Conservation (phyloP, 2,797 vertebrate species). For the Smutsia gigantea region DNA sequence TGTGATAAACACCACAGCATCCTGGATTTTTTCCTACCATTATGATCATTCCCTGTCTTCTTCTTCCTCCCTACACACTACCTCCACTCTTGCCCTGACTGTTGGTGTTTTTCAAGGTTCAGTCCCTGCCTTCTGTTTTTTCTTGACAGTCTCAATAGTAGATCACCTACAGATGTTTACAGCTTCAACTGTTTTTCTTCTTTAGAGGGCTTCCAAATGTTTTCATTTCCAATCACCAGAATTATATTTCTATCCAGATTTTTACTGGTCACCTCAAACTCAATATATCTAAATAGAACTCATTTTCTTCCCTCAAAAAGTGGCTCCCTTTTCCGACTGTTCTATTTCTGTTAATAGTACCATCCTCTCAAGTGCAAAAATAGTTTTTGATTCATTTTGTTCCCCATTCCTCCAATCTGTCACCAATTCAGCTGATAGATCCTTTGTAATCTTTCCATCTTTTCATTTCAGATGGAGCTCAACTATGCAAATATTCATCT, state of each 20-base stretch:
- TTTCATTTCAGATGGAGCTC: background rate
- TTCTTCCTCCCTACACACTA: background rate
- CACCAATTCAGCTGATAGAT: background rate
- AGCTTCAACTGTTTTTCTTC: slow-evolving; percentile 12
- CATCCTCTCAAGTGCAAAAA: slow-evolving; percentile 22
- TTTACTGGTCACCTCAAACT: background rate
- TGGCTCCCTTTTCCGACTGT: background rate
- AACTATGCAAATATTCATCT: background rate
- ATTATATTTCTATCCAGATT: background rate
- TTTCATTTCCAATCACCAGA: slow-evolving; percentile 32
- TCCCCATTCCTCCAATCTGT: background rate
- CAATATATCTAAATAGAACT: slow-evolving; percentile 31
- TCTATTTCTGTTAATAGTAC: slow-evolving; percentile 15
- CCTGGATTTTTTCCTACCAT: background rate
- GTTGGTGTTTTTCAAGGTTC: background rate
- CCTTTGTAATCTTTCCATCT: background rate
- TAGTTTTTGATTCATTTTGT: slow-evolving; percentile 37
- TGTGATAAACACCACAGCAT: background rate
- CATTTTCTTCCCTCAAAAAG: background rate
- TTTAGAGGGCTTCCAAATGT: background rate
- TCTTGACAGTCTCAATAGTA: background rate
- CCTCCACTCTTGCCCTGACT: background rate
- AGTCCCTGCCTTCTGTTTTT: background rate
- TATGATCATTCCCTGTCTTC: background rate
- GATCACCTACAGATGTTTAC: background rate